Evolutionary conservation across 2,113 vertebrate species (phyloP).

Genomic region (Dicentrarchus labrax): DNA sequence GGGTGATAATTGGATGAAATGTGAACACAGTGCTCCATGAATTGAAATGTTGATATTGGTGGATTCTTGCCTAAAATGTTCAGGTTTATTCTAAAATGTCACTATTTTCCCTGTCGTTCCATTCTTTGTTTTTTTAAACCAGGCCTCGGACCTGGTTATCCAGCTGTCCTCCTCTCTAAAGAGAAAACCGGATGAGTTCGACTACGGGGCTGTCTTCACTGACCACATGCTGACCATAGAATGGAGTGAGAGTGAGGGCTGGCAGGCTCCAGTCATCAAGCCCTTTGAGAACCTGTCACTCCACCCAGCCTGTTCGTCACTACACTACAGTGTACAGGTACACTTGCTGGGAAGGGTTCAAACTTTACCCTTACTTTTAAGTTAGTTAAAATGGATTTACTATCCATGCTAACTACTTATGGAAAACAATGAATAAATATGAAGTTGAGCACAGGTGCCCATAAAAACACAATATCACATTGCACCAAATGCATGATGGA

Average conservation of each 20-base stretch:
- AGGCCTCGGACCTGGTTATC: constrained; percentile 59
- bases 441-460: no score
- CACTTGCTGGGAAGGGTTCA: background rate
- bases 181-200: constrained; percentile 40
- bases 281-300: constrained; percentile 89
- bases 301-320: constrained; percentile 86
- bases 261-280: constrained; percentile 89
- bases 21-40: no score
- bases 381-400: background rate
- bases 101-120: background rate
- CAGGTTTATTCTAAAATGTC: background rate
- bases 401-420: background rate
- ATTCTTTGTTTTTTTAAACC: background rate
- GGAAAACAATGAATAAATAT: no score
- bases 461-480: no score
- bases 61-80: no score
- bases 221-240: constrained; percentile 93
- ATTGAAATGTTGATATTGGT: no score
- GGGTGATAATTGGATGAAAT: no score
- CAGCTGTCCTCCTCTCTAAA: constrained; percentile 41
- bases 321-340: constrained; percentile 62
- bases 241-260: constrained; percentile 88
- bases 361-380: background rate
- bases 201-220: constrained; percentile 91
- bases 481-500: no score